Conservation (phyloP, 1,140 invertebrate genomes). For the Halesus radiatus region DNA sequence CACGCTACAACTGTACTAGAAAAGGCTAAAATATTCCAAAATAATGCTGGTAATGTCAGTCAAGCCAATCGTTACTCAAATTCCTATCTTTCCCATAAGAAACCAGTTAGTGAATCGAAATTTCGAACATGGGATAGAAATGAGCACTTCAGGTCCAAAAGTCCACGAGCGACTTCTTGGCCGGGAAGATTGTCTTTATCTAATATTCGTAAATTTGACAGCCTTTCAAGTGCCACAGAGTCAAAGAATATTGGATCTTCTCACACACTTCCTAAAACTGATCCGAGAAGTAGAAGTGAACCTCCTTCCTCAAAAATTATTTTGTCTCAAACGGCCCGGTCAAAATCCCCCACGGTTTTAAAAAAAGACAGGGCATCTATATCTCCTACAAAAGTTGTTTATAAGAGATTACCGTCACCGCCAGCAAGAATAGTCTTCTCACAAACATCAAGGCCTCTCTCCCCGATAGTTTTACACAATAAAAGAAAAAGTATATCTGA, state of each 20-base stretch:
- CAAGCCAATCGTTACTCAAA: conserved; percentile 73
- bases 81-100: conserved; percentile 77
- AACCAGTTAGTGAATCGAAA: conserved; percentile 79
- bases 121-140: conserved; percentile 78
- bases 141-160: conserved; percentile 59
- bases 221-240: conserved; percentile 56
- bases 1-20: conserved; percentile 73
- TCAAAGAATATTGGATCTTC: conserved; percentile 60
- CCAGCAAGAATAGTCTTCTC: conserved; percentile 63
- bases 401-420: conserved; percentile 59
- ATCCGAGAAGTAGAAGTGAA: conserved; percentile 70
- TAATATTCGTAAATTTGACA: conserved; percentile 63
- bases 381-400: conserved; percentile 56
- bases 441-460: conserved; percentile 63
- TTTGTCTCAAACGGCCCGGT: conserved; percentile 67
- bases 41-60: conserved; percentile 65
- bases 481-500: conserved; percentile 53
- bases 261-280: conserved; percentile 53
- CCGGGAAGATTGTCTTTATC: conserved; percentile 64
- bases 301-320: conserved; percentile 68
- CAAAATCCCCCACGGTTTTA: conserved; percentile 62
- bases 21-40: conserved; percentile 75
- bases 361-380: conserved; percentile 42
- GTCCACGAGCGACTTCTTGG: conserved; percentile 67
- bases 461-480: conserved; percentile 59